Evolutionary conservation across 2,888 invertebrate genomes (phyloP).

Genomic region (Erannis defoliaria): DNA sequence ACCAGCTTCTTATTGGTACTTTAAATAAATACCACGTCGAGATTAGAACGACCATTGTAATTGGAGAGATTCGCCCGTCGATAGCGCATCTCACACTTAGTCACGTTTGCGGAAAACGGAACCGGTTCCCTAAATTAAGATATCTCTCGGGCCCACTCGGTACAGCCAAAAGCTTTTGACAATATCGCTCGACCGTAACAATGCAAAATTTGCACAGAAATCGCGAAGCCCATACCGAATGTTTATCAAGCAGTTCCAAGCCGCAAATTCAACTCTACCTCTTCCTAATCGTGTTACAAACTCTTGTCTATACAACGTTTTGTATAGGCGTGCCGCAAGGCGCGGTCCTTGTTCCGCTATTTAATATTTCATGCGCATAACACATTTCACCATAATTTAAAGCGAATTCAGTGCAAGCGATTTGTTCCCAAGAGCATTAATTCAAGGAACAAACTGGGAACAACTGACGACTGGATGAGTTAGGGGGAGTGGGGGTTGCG

Average conservation of each 20-base stretch:
- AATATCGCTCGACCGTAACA: constrained; percentile 43
- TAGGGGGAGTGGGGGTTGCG: constrained; percentile 31
- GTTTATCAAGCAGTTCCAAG: constrained; percentile 50
- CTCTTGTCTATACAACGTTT: constrained; percentile 45
- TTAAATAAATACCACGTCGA: constrained; percentile 47
- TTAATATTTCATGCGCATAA: constrained; percentile 53
- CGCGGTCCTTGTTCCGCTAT: constrained; percentile 47
- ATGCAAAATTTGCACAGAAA: constrained; percentile 47
- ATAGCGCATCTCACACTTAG: constrained; percentile 52
- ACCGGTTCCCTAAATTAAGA: constrained; percentile 53
- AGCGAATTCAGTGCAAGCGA: constrained; percentile 50
- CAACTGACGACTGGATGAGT: constrained; percentile 49
- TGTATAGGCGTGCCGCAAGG: constrained; percentile 50
- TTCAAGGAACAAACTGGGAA: constrained; percentile 47
- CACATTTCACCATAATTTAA: constrained; percentile 50
- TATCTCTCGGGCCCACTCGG: constrained; percentile 50
- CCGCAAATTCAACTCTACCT: constrained; percentile 49
- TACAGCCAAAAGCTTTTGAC: constrained; percentile 50
- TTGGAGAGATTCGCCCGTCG: constrained; percentile 54
- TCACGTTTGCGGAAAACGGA: constrained; percentile 55
- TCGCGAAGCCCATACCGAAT: constrained; percentile 43
- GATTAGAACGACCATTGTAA: constrained; percentile 50
- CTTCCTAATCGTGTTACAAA: constrained; percentile 52
- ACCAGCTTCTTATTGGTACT: constrained; percentile 47
- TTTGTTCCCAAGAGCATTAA: constrained; percentile 50